Base-by-base conservation (phyloP, 2,888 invertebrate genomes). In the Dendrolimus pini region DNA sequence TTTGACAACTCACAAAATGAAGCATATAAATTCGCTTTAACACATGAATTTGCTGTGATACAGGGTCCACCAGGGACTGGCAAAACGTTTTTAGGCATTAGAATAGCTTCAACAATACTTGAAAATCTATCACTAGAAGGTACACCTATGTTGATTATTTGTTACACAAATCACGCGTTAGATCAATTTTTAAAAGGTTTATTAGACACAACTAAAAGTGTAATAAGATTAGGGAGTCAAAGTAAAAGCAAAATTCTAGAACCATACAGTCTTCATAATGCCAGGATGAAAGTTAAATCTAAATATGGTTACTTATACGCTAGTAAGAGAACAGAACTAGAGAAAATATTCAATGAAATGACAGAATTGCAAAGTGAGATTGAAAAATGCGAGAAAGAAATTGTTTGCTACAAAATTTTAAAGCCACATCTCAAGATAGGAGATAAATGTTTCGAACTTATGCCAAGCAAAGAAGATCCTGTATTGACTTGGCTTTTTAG, bases 1-100 rank as follows among this genome's bases (percentile, higher is more conserved):
- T 81, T 96, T 2, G 95, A 96, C 75, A 75, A 84, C 7, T 93
- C 93, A 1, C 97, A 97, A 81, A 80, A 91, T 61, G 74, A 80
- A 52, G 96, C 97, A 0, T 93, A 93, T 68, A 89, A 92, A 65
- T 90, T 93, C 47, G 95, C 95, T 0, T 71, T 97, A 2, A 94
- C 93, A 0, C 89, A 92, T 70, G 94, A 96, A 80, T 93, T 97
- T 64, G 93, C 93, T 0, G 91, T 96, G 0, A 95, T 97, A 61
- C 97, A 97, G 88, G 97, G 97, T 0, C 97, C 97, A 0, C 97
- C 97, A 0, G 97, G 97, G 2, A 97, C 97, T 0, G 97, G 97
- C 0, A 97, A 97, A 89, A 96, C 97, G 0, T 95, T 92, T 76
- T 79, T 97, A 61, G 96, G 96, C 0, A 83, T 96, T 42, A 94